Base-by-base conservation (phyloP, 2,888 invertebrate species). In the Phanerotoma sp. region DNA sequence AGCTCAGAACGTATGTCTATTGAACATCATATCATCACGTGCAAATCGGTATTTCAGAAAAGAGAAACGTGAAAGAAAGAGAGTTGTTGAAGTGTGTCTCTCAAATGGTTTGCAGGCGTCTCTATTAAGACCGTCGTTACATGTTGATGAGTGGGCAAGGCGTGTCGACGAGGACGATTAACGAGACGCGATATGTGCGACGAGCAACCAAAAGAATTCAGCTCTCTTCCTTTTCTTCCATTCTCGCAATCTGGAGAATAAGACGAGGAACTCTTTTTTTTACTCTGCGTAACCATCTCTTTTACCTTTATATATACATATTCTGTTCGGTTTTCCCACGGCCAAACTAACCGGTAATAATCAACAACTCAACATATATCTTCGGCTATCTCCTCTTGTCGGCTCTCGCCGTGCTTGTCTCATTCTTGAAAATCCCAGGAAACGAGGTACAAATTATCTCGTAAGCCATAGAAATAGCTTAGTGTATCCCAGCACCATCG, bases 361-460 rank as follows among this genome's bases (percentile, higher is more conserved):
- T 60, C 62, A 60, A 66, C 62, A 66, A 52, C 49, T 49, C 15
- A 46, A 52, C 49, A 58, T 47, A 44, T 52, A 35, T 51, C 47
- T 37, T 54, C 30, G 40, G 40, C 46, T 53, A 50, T 54, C 38
- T 45, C 45, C 33, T 11, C 55, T 47, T 41, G 38, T 30, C 21
- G 32, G 33, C 21, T 45, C 41, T 53, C 7, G n/a, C n/a, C n/a
- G n/a, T 46, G 42, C 28, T 25, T 20, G 20, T 60, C 49, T 57
- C 47, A 51, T 52, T 51, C 51, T 54, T 47, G 62, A 65, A 71
- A 73, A 74, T 74, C 72, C 72, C 72, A 69, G 67, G 73, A 74
- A 75, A 74, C 72, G 68, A 73, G 72, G 70, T 73, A 75, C 74
- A 75, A 76, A 76, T 76, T 75, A 75, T 75, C 73, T 75, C 73